phyloP scores from a whole-genome alignment of 2,888 invertebrate genomes.

The Ceraclea dissimilis region DNA sequence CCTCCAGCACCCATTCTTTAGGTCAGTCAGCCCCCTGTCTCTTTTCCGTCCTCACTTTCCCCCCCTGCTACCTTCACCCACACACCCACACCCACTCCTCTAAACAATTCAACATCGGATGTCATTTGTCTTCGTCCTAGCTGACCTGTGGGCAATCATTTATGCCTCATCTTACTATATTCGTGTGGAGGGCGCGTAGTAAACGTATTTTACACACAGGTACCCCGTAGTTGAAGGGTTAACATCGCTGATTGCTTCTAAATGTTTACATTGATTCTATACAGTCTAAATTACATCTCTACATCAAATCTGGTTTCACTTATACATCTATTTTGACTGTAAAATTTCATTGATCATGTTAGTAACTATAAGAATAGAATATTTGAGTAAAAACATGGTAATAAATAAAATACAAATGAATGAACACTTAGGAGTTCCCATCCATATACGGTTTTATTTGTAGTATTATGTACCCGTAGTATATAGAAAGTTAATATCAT shows the following conservation, averaged over 20 bases:
- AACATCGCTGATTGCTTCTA: neutral
- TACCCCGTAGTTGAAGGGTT: neutral
- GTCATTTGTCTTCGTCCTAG: constrained; percentile 53
- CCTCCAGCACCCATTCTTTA: constrained; percentile 5
- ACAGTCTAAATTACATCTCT: neutral
- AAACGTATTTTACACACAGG: neutral
- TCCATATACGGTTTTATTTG: no score
- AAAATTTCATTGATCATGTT: no score
- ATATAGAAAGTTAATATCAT: no score
- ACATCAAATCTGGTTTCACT: neutral
- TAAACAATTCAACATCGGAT: constrained; percentile 43
- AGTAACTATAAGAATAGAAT: no score
- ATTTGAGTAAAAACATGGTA: no score
- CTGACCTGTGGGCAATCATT: constrained; percentile 46
- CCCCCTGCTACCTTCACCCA: constrained; percentile 32
- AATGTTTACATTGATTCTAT: neutral
- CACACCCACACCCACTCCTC: constrained; percentile 29
- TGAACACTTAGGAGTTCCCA: no score
- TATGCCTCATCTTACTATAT: constrained; percentile 52
- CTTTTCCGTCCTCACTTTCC: constrained; percentile 23
- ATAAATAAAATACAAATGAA: no score
- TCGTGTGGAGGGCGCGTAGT: constrained; percentile 21
- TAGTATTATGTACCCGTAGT: no score
- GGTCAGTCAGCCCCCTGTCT: constrained; percentile 32
- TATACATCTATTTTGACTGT: no score